phyloP scores from a whole-genome alignment of 2,888 invertebrate species.

The Sinopyrophorus schimmeli region DNA sequence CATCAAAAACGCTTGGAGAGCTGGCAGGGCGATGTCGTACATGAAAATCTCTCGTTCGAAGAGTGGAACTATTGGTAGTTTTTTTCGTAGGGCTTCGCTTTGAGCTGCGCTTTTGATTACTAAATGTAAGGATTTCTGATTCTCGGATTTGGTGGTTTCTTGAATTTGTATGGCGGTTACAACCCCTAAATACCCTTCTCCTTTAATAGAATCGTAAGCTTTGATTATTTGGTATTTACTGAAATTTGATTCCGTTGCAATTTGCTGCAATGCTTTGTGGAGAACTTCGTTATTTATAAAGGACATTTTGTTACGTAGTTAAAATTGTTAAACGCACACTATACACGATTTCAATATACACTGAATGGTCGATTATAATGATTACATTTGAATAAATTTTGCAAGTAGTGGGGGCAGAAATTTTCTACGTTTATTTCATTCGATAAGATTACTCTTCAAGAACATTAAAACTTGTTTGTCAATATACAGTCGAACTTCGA shows the following conservation, averaged over 20 bases:
- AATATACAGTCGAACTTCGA: too few species aligned
- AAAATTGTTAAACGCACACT: too few species aligned
- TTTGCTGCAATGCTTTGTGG: too few species aligned
- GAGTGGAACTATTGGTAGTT: not conserved
- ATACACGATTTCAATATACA: too few species aligned
- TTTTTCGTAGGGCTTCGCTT: not conserved
- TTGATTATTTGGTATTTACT: constrained; percentile 21
- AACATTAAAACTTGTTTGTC: too few species aligned
- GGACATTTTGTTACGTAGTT: too few species aligned
- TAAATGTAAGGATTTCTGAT: constrained; percentile 25
- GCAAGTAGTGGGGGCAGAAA: too few species aligned
- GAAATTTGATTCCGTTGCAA: constrained; percentile 13
- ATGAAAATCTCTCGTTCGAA: constrained; percentile 10
- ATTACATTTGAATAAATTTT: too few species aligned
- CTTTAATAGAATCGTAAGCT: constrained; percentile 32
- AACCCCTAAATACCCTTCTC: constrained; percentile 40
- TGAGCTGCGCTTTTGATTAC: constrained; percentile 24
- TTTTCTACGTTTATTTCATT: too few species aligned
- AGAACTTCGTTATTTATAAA: too few species aligned
- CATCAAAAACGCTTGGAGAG: constrained; percentile 2
- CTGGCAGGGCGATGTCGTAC: constrained; percentile 1
- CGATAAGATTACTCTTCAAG: too few species aligned
- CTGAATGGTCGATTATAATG: too few species aligned
- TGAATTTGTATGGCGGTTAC: constrained; percentile 35
- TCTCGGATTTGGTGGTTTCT: constrained; percentile 17